Conservation (phyloP, 1,140 invertebrate species). For the Calliopsis andreniformis region DNA sequence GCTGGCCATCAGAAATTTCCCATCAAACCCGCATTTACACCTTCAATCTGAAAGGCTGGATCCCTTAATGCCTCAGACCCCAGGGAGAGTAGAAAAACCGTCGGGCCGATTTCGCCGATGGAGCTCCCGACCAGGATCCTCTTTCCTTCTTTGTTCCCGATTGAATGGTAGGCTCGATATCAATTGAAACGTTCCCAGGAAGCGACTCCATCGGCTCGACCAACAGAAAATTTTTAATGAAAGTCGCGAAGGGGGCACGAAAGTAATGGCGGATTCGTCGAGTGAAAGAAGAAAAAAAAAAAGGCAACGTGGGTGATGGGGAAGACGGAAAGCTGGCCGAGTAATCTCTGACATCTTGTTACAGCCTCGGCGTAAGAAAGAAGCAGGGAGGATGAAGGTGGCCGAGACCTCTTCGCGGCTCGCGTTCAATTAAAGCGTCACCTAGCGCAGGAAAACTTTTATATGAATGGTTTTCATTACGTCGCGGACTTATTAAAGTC, state of each 20-base stretch:
- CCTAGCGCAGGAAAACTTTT: constrained; percentile 75
- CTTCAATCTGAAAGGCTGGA: constrained; percentile 36
- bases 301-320: neutral
- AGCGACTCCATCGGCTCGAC: constrained; percentile 47
- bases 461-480: constrained; percentile 80
- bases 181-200: constrained; percentile 56
- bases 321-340: constrained; percentile 26
- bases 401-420: constrained; percentile 44
- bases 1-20: constrained; percentile 35
- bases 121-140: constrained; percentile 10
- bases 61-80: constrained; percentile 33
- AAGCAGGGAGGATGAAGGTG: constrained; percentile 15
- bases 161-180: constrained; percentile 62
- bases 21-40: constrained; percentile 48
- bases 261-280: constrained; percentile 33
- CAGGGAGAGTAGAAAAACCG: constrained; percentile 23
- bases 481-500: constrained; percentile 77
- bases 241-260: constrained; percentile 39
- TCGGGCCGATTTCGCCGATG: constrained; percentile 33
- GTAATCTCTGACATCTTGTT: constrained; percentile 53
- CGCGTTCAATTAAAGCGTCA: constrained; percentile 78
- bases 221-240: constrained; percentile 66
- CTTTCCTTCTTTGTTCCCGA: constrained; percentile 48
- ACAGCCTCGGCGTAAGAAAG: constrained; percentile 43
- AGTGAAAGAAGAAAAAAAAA: constrained; percentile 14